Base-by-base conservation (phyloP, 1,140 invertebrate genomes). In the Steinernema khuongi region DNA sequence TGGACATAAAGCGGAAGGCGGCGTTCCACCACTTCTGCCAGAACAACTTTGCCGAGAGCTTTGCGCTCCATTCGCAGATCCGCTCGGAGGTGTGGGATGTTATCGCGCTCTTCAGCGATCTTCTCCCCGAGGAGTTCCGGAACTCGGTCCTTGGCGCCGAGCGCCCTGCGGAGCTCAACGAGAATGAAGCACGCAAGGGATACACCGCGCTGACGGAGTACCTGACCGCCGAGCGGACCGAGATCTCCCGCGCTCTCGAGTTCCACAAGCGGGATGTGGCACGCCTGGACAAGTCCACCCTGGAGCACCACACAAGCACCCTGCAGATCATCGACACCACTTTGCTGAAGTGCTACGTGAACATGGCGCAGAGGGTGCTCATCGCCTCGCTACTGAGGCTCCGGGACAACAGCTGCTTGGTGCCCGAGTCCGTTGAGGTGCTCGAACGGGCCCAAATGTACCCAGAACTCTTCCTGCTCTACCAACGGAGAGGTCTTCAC, bases 401-500 rank as follows among this genome's bases (percentile, higher is more conserved):
- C n/a, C 87, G 87, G 70, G 89, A 90, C 80, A 98, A 97, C 86
- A 91, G 94, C 83, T 97, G 95, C 86, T 93, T 96, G 81, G 86
- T 97, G 1, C 92, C 93, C 70, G 96, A 98, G 88, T 91, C 93
- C 0, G 95, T 98, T 84, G 90, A 91, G 79, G 93, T 92, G 4
- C 87, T 99, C 1, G 89, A 91, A 74, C 90, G 91, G 79, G 90
- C 93, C 85, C 90, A 93, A 73, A 97, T 96, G 86, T 91, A 91
- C 79, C 91, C 90, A 75, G 96, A 99, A 86, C 88, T 99, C 0
- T 93, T 97, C 74, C 96, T 97, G 81, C 87, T 99, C 11, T 98
- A 98, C 86, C 91, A 96, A 85, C 94, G 91, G 0, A 7, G 32
- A 2, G 29, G 33, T 18, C 19, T 50, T 70, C 67, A 50, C 74